Conservation (phyloP, 2,888 invertebrate species). For the Alsophila aescularia region DNA sequence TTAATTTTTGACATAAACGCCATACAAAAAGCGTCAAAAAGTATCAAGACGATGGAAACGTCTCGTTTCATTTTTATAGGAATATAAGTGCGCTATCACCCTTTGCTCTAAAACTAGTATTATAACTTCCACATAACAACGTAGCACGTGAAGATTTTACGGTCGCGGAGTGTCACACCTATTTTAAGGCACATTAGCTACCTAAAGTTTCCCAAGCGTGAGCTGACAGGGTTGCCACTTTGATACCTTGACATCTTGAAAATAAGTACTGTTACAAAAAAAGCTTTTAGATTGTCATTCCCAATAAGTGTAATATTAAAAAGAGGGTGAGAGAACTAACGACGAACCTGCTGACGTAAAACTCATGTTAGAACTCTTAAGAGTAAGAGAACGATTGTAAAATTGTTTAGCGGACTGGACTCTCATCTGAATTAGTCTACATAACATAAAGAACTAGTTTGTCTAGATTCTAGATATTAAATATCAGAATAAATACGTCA, state of each 20-base stretch:
- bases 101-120: conserved; percentile 6
- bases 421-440: no score
- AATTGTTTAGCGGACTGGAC: no score
- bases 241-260: neutral
- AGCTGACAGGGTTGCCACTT: conserved; percentile 17
- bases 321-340: neutral
- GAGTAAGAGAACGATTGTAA: no score
- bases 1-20: no score
- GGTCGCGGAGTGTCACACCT: conserved; percentile 29
- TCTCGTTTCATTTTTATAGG: neutral
- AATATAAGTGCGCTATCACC: neutral
- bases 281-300: conserved; percentile 15
- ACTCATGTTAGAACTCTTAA: no score
- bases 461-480: no score
- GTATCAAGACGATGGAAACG: no score
- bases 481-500: no score
- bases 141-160: conserved; percentile 26
- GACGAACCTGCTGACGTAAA: no score
- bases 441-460: no score
- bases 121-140: conserved; percentile 15
- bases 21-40: no score
- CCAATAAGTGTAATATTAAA: neutral
- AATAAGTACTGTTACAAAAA: conserved; percentile 7
- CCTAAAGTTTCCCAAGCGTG: conserved; percentile 20
- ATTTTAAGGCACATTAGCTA: conserved; percentile 28